Base-by-base conservation (phyloP, 2,113 vertebrate genomes). In the Nesogale talazaci region DNA sequence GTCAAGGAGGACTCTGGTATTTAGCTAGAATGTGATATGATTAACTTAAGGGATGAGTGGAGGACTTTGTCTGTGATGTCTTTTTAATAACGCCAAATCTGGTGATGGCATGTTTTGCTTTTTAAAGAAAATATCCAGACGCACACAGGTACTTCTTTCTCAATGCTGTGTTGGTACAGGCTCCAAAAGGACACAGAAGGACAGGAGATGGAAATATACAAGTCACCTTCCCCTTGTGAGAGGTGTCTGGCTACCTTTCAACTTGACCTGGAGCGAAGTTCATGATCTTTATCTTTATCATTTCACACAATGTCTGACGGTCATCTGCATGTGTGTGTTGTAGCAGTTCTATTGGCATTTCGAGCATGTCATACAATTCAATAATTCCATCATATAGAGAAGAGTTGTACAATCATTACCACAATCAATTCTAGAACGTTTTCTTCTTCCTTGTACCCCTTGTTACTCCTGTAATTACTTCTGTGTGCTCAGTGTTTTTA, bases 11-110 rank as follows among this genome's bases (percentile, higher is more conserved):
- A 2, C 31, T 25, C 56, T 31, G 4, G 56, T 2, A 52, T 56
- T 22, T 78, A 29, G 3, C 0, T 0, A 20, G 52, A 40, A 38
- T 15, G n/a, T 20, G 20, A 10, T 52, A 10, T 11, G 36, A 25
- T 15, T n/a, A 14, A 20, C 19, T 0, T 0, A 34, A 1, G 4
- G 17, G 0, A 29, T 11, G 57, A 65, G 12, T 3, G 4, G 40
- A 52, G 8, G 57, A 22, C 14, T 14, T 56, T 65, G 82, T 19
- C 67, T 67, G 22, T 56, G 46, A 10, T 72, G n/a, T 31, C 11
- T 3, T 16, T 4, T 34, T 70, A 79, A 89, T 59, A 34, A 25
- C 31, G 31, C 36, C 17, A n/a, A 46, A 10, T 76, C 23, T 75
- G 25, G 8, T 46, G 8, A 31, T 38, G 42, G 77, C 10, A 12